phyloP scores from a whole-genome alignment of 2,888 invertebrate genomes.

The Ceramica pisi region DNA sequence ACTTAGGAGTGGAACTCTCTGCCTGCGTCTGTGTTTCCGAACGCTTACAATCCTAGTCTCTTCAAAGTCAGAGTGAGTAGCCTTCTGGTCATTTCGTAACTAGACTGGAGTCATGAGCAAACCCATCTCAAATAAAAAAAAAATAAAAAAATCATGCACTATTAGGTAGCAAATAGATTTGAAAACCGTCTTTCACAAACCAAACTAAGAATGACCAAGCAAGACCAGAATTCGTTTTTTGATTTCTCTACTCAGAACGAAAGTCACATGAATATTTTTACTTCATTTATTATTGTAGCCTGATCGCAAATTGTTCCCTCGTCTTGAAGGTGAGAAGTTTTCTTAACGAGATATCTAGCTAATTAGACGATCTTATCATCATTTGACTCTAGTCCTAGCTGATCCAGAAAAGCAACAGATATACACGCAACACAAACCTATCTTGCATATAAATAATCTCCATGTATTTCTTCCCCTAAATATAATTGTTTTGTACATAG shows the following conservation, averaged over 20 bases:
- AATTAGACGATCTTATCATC: neutral
- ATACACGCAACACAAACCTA: neutral
- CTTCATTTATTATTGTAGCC: neutral
- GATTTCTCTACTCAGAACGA: too few species aligned
- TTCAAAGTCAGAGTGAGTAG: too few species aligned
- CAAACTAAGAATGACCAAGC: neutral
- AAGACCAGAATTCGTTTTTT: neutral
- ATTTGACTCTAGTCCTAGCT: neutral
- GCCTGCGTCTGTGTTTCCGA: too few species aligned
- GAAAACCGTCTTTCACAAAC: neutral
- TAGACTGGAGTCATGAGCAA: too few species aligned
- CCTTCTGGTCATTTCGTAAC: too few species aligned
- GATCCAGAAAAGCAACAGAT: neutral
- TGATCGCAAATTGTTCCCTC: neutral
- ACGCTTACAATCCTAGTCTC: too few species aligned
- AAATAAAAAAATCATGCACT: too few species aligned
- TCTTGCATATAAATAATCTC: neutral
- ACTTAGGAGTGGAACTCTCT: too few species aligned
- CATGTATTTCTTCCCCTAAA: conserved; percentile 44
- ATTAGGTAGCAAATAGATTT: too few species aligned
- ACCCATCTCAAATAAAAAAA: too few species aligned
- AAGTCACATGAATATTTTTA: too few species aligned
- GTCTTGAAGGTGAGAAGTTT: too few species aligned
- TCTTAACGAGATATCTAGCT: neutral
- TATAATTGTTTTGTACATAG: conserved; percentile 59